phyloP scores from a whole-genome alignment of 1,140 invertebrate species.

The Hesperophylax magnus region DNA sequence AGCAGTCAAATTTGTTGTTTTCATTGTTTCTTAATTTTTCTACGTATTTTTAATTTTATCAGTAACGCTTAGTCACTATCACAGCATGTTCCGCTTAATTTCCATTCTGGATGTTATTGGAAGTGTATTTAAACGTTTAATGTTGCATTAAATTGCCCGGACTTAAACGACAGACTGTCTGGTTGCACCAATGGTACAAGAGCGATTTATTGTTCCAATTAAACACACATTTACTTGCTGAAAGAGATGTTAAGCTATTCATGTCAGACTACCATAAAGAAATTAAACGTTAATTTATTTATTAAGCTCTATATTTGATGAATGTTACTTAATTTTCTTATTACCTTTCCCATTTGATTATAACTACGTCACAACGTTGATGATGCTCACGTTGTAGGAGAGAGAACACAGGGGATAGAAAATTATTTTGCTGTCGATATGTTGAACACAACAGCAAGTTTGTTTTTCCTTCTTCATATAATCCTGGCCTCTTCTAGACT shows the following conservation, averaged over 20 bases:
- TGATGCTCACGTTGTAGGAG: too few species aligned
- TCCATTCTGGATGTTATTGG: not conserved
- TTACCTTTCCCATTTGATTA: not conserved
- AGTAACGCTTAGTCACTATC: not conserved
- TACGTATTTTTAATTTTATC: not conserved
- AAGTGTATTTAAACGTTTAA: conserved; percentile 26
- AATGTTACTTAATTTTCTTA: not conserved
- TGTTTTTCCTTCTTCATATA: too few species aligned
- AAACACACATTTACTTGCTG: not conserved
- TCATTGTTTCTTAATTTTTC: too few species aligned
- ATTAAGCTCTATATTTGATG: not conserved
- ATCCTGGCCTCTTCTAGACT: too few species aligned
- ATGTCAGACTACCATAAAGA: not conserved
- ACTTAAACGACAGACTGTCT: not conserved
- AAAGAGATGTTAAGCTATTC: not conserved
- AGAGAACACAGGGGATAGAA: too few species aligned
- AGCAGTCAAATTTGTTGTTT: too few species aligned
- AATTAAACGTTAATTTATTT: not conserved
- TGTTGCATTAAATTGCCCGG: conserved; percentile 24
- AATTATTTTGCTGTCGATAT: too few species aligned
- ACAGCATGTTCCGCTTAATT: not conserved
- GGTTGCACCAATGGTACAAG: not conserved
- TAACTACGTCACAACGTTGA: too few species aligned
- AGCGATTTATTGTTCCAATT: not conserved
- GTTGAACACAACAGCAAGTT: too few species aligned